Base-by-base conservation (phyloP, 2,113 vertebrate species). In the Corythaeola cristata region DNA sequence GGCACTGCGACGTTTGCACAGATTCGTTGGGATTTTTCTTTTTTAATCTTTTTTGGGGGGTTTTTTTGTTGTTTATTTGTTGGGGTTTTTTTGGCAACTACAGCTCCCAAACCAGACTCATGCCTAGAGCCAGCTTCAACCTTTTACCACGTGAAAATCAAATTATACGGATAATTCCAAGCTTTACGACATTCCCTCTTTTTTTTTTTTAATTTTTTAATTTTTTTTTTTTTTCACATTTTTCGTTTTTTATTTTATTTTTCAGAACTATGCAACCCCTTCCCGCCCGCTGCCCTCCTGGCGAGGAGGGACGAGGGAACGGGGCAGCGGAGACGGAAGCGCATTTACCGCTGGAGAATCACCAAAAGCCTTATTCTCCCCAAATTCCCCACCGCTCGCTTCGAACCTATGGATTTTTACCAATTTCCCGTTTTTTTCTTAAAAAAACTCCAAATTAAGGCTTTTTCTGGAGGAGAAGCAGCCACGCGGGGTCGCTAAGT, bases 1-100 rank as follows among this genome's bases (percentile, higher is more conserved):
- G 77, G 89, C 84, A 96, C 90, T 89, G 97, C 97, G 13, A 91
- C 90, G 78, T 97, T 97, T 97, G 97, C 97, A 97, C 96, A 94
- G 55, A 86, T 27, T 14, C 6, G n/a, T n/a, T n/a, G n/a, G n/a
- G n/a, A n/a, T n/a, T n/a, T n/a, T n/a, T n/a, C n/a, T 37, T 5
- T 35, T 44, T 56, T 66, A 47, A 47, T 44, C 56, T 15, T 30
- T 35, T 23, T n/a, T 75, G 39, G 39, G 39, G 39, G 39, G 39
- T 18, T 30, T 60, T 83, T 60, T 20, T n/a, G n/a, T 39, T 39
- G 39, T 39, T 39, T 39, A 39, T 39, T 39, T 39, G 39, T 39
- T 39, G 39, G 39, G 39, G 39, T 8, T 39, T 39, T 39, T 39
- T 39, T 39, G 39, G 55, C 76, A 80, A 79, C 41, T 11, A 4